These are phyloP conservation scores for Zaprionus davidi DNA, from an alignment of 1,140 invertebrate genomes.

Conservation along the genomic window DNA sequence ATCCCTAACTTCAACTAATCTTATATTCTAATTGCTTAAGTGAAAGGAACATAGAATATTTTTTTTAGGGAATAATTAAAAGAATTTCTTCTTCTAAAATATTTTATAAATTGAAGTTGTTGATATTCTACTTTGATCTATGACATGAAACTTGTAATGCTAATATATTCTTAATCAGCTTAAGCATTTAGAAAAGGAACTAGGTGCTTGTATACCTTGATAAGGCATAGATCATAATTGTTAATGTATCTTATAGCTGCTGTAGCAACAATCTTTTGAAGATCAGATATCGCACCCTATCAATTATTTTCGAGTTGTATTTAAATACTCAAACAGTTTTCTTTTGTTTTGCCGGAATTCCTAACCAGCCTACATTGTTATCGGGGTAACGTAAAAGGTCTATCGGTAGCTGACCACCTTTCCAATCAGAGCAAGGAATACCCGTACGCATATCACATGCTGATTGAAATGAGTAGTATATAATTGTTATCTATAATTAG, in stretches of 20 bases:
- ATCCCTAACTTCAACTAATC: not conserved
- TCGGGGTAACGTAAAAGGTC: not conserved
- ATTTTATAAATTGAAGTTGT: no score
- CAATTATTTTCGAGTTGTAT: not conserved
- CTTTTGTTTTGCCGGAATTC: not conserved
- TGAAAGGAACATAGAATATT: no score
- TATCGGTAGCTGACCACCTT: constrained; percentile 9
- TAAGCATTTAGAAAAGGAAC: no score
- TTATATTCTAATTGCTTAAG: not conserved
- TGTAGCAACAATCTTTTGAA: no score
- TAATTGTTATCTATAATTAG: constrained; percentile 41
- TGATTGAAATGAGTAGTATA: constrained; percentile 28
- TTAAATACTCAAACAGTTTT: not conserved
- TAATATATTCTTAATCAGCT: no score
- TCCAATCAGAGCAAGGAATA: not conserved
- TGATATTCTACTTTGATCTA: no score
- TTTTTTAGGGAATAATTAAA: no score
- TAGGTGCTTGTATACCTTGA: no score
- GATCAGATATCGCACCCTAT: not conserved
- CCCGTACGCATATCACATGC: constrained; percentile 3
- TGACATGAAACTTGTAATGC: no score
- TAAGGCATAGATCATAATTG: no score
- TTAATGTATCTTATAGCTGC: no score
- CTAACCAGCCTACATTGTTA: not conserved
- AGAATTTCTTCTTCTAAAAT: no score